phyloP scores from a whole-genome alignment of 2,113 vertebrate species.

The Protomyctophum bolini region DNA sequence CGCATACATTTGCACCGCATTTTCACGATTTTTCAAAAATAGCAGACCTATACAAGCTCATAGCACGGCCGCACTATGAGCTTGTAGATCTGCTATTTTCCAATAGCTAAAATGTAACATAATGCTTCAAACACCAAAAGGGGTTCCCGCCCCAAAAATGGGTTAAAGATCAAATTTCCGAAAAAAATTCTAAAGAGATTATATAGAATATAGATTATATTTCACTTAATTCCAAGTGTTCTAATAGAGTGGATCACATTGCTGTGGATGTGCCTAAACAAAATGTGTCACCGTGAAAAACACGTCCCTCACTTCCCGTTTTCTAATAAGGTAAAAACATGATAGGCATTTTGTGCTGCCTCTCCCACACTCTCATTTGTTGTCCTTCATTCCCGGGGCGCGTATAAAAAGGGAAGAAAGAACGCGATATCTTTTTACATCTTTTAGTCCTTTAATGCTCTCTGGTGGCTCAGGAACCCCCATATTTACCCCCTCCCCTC shows the following conservation, averaged over 20 bases:
- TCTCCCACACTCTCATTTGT: slow-evolving; percentile 81
- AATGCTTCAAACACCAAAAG: too few species aligned
- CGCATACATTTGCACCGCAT: too few species aligned
- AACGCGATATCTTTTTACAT: slow-evolving; percentile 83
- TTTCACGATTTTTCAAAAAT: too few species aligned
- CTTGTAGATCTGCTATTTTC: too few species aligned
- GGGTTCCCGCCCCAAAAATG: background rate
- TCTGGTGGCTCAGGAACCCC: slow-evolving; percentile 74
- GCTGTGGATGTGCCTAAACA: slow-evolving; percentile 19
- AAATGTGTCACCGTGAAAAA: slow-evolving; percentile 61
- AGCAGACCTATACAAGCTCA: too few species aligned
- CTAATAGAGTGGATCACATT: slow-evolving; percentile 14
- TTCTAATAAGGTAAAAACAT: slow-evolving; percentile 72
- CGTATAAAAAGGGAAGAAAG: slow-evolving; percentile 74
- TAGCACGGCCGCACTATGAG: too few species aligned
- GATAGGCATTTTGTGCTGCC: slow-evolving; percentile 69
- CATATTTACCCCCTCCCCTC: slow-evolving; percentile 37
- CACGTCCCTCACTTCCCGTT: slow-evolving; percentile 53
- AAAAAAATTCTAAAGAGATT: slow-evolving; percentile 1
- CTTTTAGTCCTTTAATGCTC: slow-evolving; percentile 72
- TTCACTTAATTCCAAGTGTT: background rate
- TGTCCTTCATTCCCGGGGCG: slow-evolving; percentile 78
- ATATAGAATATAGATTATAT: background rate
- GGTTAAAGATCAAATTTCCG: background rate
- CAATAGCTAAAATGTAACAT: too few species aligned